phyloP scores from a whole-genome alignment of 1,140 invertebrate species.

The Drosophila melanogaster region DNA sequence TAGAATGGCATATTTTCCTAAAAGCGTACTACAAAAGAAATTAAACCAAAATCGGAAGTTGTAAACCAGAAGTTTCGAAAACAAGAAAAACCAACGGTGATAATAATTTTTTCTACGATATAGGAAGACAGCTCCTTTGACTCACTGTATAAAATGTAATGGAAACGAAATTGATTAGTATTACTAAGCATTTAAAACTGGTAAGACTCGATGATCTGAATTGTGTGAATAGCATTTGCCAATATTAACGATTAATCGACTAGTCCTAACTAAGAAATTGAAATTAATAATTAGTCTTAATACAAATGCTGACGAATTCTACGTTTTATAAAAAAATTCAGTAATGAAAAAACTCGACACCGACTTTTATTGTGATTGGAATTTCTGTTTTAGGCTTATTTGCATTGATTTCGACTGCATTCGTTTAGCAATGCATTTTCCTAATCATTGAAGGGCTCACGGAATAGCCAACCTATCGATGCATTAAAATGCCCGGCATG shows the following conservation, averaged over 20 bases:
- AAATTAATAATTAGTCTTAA: conserved; percentile 64
- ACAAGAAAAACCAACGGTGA: conserved; percentile 58
- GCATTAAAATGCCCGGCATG: conserved; percentile 54
- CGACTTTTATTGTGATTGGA: conserved; percentile 25
- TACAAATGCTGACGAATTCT: conserved; percentile 73
- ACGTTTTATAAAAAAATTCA: conserved; percentile 70
- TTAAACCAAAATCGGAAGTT: conserved; percentile 5
- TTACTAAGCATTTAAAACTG: conserved; percentile 55
- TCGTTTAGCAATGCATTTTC: conserved; percentile 42
- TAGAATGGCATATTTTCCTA: conserved; percentile 81
- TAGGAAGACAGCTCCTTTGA: conserved; percentile 45
- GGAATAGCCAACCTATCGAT: conserved; percentile 29
- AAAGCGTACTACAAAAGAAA: conserved; percentile 59
- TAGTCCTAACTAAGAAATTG: conserved; percentile 58
- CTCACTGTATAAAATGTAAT: conserved; percentile 60
- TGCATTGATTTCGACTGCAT: not conserved
- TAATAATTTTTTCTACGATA: conserved; percentile 71
- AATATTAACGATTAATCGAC: conserved; percentile 49
- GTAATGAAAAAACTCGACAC: not conserved
- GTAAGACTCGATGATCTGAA: conserved; percentile 60
- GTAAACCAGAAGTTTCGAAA: conserved; percentile 34
- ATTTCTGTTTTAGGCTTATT: conserved; percentile 1
- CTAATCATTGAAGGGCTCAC: conserved; percentile 33
- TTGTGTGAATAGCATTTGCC: conserved; percentile 56
- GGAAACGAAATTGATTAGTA: conserved; percentile 49